Evolutionary conservation across 23 tunicate genomes (phyloP), one percentile per base, ranked within the genome.

Genomic region (Trididemnum clinides): DNA sequence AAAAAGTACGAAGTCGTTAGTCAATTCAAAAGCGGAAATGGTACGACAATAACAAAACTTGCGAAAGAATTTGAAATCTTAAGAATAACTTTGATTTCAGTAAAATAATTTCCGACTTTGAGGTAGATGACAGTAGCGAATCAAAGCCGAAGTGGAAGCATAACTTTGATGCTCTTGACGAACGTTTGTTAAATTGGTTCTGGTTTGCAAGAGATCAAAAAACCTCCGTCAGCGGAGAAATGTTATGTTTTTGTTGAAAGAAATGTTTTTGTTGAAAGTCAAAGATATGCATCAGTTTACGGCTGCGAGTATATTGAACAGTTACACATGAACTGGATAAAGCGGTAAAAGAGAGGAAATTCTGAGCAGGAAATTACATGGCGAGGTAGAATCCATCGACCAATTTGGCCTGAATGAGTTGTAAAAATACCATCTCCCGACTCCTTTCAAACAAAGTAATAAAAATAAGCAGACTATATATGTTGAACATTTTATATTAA

Each of bases 1-100:
- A 66, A 66, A 66, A 66, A 66, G 75, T 66, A 66, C 75, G 37
- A 66, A 36, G n/a, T 66, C 75, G 37, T 66, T 66, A 66, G 75
- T 66, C 75, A 66, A 37, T 66, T 66, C 75, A 28, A 66, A 66
- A 30, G 37, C 31, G 69, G 69, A 62, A 62, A 62, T 62, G 69
- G 69, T 62, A 62, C 69, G 27, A 62, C 69, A 21, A 26, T 62
- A 15, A 44, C 54, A 44, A 44, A 44, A 44, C 54, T 44, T 7
- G 54, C 54, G 54, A 44, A 15, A 44, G 69, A 21, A 12, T 62
- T 62, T 62, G 69, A 62, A 62, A 62, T 62, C 27, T 62, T 26
- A 62, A 62, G 69, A 62, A 62, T 26, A 62, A 62, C 69, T 62
- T 62, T 62, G 27, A 62, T 62, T 62, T 62, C 23, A 44, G 54